Conservation (phyloP, 2,797 vertebrate species). For the Labeo calbasu region DNA sequence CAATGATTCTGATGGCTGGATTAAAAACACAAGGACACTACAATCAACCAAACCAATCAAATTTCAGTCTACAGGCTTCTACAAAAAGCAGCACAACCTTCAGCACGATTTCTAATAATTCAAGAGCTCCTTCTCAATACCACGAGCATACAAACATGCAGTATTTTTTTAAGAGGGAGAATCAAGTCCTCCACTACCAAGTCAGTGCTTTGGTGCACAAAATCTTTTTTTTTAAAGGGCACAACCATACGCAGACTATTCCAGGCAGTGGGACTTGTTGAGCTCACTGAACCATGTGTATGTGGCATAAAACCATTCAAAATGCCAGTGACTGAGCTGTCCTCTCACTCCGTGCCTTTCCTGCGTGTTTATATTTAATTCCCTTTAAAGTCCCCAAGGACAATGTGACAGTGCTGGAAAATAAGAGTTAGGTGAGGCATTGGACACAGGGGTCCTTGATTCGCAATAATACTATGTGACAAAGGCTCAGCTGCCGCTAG, state of each 20-base stretch:
- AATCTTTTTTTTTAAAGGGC: slow-evolving; percentile 41
- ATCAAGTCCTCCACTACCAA: slow-evolving; percentile 7
- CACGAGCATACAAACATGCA: not conserved
- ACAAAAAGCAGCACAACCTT: slow-evolving; percentile 13
- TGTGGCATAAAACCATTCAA: slow-evolving; percentile 26
- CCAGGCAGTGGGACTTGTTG: slow-evolving; percentile 27
- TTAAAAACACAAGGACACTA: slow-evolving; percentile 23
- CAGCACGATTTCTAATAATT: not conserved
- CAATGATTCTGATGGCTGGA: slow-evolving; percentile 12
- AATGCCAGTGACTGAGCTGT: slow-evolving; percentile 51
- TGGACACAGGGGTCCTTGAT: slow-evolving; percentile 50
- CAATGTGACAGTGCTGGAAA: slow-evolving; percentile 43
- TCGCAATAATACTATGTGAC: slow-evolving; percentile 51
- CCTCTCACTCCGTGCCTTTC: slow-evolving; percentile 24
- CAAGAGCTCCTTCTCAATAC: not conserved
- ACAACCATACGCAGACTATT: slow-evolving; percentile 30
- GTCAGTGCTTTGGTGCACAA: slow-evolving; percentile 4
- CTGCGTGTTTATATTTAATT: slow-evolving; percentile 50
- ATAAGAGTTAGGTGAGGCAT: slow-evolving; percentile 41
- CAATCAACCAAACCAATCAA: slow-evolving; percentile 31
- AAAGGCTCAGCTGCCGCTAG: slow-evolving; percentile 36
- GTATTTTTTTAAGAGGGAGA: not conserved
- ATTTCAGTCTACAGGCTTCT: not conserved
- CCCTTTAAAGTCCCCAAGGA: slow-evolving; percentile 54
- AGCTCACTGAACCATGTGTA: slow-evolving; percentile 52